phyloP scores from a whole-genome alignment of 2,797 vertebrate genomes.

The Chrysocyon brachyurus region DNA sequence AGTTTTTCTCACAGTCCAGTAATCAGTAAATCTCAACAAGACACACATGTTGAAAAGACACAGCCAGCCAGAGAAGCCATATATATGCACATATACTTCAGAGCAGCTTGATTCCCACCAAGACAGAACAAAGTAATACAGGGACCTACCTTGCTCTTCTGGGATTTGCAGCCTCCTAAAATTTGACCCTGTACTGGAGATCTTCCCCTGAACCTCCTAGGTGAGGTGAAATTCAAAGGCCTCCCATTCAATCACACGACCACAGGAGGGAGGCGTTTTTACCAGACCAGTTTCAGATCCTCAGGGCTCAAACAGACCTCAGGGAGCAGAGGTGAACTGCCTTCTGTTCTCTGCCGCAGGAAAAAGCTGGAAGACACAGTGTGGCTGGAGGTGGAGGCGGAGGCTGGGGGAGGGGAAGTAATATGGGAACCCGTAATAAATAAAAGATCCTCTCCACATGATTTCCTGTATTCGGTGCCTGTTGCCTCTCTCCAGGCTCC shows the following conservation, averaged over 20 bases:
- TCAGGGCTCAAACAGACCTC: not conserved
- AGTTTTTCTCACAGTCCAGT: not conserved
- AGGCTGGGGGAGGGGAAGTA: slow-evolving; percentile 84
- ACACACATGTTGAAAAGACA: not conserved
- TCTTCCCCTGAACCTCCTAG: not conserved
- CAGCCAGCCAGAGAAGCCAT: not conserved
- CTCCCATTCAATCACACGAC: not conserved
- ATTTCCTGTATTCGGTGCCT: slow-evolving; percentile 84
- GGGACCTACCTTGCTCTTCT: slow-evolving; percentile 85
- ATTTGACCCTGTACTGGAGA: slow-evolving; percentile 68
- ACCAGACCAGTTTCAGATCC: slow-evolving; percentile 35
- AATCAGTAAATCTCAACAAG: not conserved
- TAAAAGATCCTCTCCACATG: slow-evolving; percentile 78
- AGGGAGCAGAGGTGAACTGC: slow-evolving; percentile 69
- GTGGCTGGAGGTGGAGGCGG: slow-evolving; percentile 75
- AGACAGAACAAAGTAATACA: slow-evolving; percentile 59
- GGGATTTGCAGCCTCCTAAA: slow-evolving; percentile 76
- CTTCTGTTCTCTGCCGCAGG: slow-evolving; percentile 61
- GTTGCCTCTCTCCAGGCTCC: slow-evolving; percentile 67
- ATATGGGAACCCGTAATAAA: slow-evolving; percentile 82
- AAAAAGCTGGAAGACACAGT: slow-evolving; percentile 33
- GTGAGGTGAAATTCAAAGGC: not conserved
- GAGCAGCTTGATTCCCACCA: slow-evolving; percentile 24
- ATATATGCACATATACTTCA: not conserved
- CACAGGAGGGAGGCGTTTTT: slow-evolving; percentile 6